A percentile compares a stretch with the other conserved stretches of the same genome.
Evolutionary conservation across 2,113 vertebrate genomes (phyloP).

Genomic region (Rhinoderma darwinii): DNA sequence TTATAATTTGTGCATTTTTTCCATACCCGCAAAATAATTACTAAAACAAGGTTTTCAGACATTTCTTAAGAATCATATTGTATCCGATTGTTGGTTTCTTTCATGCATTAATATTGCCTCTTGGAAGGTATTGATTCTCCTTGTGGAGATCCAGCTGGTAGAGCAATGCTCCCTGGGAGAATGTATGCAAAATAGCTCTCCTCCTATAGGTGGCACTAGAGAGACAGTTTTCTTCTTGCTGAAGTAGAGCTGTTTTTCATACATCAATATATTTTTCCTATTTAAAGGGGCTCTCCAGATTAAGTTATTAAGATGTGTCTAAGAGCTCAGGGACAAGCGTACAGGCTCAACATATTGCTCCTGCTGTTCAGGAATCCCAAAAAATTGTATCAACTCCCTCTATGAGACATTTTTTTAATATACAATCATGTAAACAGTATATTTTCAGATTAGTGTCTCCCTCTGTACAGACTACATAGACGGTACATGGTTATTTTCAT

Average conservation of each 20-base stretch:
- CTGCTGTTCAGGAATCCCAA: background rate
- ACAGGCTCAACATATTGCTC: background rate
- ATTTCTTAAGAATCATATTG: background rate
- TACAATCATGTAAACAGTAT: background rate
- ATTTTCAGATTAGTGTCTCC: slow-evolving; percentile 29
- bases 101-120: background rate
- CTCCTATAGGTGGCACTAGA: too few relatives aligned
- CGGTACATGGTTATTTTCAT: slow-evolving; percentile 15
- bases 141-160: background rate
- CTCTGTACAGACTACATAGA: background rate
- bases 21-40: background rate
- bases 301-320: too few relatives aligned
- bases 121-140: background rate
- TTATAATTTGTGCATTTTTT: background rate
- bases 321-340: too few relatives aligned
- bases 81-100: background rate
- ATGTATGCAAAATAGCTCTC: background rate
- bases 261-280: too few relatives aligned
- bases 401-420: background rate
- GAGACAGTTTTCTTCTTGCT: too few relatives aligned
- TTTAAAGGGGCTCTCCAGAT: too few relatives aligned
- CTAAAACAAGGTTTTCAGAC: background rate
- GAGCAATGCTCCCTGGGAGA: background rate
- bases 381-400: background rate
- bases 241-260: too few relatives aligned